Base-by-base conservation (phyloP, 2,797 vertebrate species). In the Urosaurus nigricauda region DNA sequence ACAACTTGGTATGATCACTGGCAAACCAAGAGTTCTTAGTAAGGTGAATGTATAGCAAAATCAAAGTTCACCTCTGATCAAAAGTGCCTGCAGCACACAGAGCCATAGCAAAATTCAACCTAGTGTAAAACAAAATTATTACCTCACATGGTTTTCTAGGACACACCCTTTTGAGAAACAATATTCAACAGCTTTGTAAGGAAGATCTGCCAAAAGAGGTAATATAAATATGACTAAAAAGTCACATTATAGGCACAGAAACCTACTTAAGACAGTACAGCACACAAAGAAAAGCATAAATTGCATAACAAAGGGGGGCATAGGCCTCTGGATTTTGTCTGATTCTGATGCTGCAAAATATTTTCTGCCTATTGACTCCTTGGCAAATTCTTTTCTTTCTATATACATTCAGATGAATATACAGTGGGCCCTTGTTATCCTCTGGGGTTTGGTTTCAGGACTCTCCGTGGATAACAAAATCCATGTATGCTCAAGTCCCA, bases 61-160 rank as follows among this genome's bases (percentile, higher is more conserved):
- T 37, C 58, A 63, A 24, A 40, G 19, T 37, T 82, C 63, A 2
- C 60, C 43, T 21, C 40, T 47, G 24, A 51, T 16, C 32, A 63
- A 83, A 83, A 70, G 47, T 43, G 7, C 32, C 47, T 83, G 26
- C 26, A 32, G 60, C 17, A 56, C 29, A 58, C 37, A 29, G 32
- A 68, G 81, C 86, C 74, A 32, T 63, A 87, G 65, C 75, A 65
- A 32, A 29, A 9, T 81, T 86, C 81, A 84, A 65, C 29, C 83
- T 0, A 0, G 56, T 91, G 82, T 89, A 92, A 78, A 0, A 2
- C 75, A 93, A 85, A 58, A 16, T 58, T 65, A 0, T n/a, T 56
- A 29, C 1, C 12, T 79, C 26, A 95, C 96, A 96, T 13, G 97
- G 97, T 97, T 97, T 97, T 95, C 96, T 97, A 95, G 91, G 83